Evolutionary conservation across 2,797 vertebrate species (phyloP).

Genomic region (Ptychadena robeensis): DNA sequence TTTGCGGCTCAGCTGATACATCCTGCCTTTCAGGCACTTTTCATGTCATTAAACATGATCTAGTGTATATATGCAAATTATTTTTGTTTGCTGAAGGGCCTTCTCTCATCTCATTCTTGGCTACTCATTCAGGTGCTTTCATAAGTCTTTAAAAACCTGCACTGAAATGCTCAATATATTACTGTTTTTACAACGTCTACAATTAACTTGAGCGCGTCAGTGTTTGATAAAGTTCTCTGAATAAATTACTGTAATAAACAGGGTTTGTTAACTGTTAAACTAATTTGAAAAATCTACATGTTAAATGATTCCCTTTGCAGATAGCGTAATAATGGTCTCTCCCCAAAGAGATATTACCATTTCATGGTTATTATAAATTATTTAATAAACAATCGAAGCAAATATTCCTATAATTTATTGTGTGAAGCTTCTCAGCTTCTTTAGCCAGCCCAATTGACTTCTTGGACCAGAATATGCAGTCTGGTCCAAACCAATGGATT

Average conservation of each 20-base stretch:
- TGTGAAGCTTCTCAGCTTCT: too few relatives aligned
- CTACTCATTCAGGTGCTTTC: slow-evolving; percentile 35
- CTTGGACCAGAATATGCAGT: too few relatives aligned
- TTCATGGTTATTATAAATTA: too few relatives aligned
- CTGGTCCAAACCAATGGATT: too few relatives aligned
- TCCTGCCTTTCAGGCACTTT: slow-evolving; percentile 46
- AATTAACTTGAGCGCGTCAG: not conserved
- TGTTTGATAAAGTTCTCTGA: too few relatives aligned
- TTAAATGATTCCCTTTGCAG: not conserved
- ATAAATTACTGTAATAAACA: too few relatives aligned
- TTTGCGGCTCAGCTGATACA: slow-evolving; percentile 4
- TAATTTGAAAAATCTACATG: not conserved
- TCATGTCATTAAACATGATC: slow-evolving; percentile 49
- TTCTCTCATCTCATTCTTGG: slow-evolving; percentile 26
- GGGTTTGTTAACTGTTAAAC: not conserved
- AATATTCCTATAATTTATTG: too few relatives aligned
- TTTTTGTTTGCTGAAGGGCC: slow-evolving; percentile 28
- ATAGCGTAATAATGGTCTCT: too few relatives aligned
- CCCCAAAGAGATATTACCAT: too few relatives aligned
- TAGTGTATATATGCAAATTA: slow-evolving; percentile 31
- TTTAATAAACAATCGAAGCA: too few relatives aligned
- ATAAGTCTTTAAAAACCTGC: slow-evolving; percentile 12
- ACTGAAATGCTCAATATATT: slow-evolving; percentile 18
- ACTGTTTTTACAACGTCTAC: not conserved
- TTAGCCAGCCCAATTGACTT: too few relatives aligned